Evolutionary conservation across 1,140 invertebrate species (phyloP).

Genomic region (Drosophila ficusphila): DNA sequence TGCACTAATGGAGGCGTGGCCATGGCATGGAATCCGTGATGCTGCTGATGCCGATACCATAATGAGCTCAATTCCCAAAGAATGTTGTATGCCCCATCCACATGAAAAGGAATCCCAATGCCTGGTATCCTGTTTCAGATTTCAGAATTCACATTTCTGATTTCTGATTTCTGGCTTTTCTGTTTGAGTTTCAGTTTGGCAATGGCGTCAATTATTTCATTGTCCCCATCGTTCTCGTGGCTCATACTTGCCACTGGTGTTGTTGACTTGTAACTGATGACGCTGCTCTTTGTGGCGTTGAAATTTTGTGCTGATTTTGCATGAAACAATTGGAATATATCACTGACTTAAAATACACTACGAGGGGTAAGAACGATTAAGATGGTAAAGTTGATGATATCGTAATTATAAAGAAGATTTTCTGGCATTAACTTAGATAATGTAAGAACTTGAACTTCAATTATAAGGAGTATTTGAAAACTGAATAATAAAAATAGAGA

Average conservation of each 20-base stretch:
- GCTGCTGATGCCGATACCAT: constrained; percentile 62
- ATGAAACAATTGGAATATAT: constrained; percentile 55
- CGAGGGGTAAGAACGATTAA: no score
- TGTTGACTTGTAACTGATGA: constrained; percentile 68
- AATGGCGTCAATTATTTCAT: constrained; percentile 82
- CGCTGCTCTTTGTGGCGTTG: constrained; percentile 69
- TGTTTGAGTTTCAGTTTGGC: constrained; percentile 29
- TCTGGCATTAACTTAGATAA: no score
- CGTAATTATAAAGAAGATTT: no score
- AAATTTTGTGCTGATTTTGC: constrained; percentile 78
- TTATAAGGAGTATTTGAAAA: no score
- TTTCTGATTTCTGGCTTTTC: constrained; percentile 31
- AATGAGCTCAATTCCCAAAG: constrained; percentile 81
- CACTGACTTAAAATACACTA: constrained; percentile 45
- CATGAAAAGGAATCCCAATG: not conserved
- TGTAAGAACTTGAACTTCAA: no score
- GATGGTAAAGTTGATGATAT: no score
- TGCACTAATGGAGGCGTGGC: constrained; percentile 78
- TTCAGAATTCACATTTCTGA: constrained; percentile 37
- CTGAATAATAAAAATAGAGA: not conserved
- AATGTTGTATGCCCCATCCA: constrained; percentile 57
- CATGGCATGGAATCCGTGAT: constrained; percentile 31
- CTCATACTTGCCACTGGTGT: constrained; percentile 20
- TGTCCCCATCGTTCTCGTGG: constrained; percentile 42
- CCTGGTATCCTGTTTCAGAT: constrained; percentile 13